These are phyloP conservation scores for Drosophila bunnanda DNA, from an alignment of 2,888 invertebrate genomes.

Conservation along the genomic window DNA sequence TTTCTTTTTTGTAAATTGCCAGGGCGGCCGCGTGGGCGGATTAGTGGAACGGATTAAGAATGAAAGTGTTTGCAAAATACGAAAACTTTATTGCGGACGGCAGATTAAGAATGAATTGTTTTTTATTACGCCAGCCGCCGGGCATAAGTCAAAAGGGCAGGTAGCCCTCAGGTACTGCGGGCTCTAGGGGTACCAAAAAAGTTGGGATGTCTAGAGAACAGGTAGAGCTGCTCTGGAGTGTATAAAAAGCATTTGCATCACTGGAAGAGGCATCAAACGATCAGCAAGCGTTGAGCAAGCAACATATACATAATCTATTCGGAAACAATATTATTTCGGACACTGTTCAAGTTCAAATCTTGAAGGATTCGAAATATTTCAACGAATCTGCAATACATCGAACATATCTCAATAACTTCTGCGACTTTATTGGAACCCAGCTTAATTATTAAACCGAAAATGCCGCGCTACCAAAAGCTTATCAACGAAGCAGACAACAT, in stretches of 20 bases:
- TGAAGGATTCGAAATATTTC: neutral
- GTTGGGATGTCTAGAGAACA: slow-evolving; percentile 16
- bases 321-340: neutral
- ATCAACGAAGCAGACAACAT: slow-evolving; percentile 51
- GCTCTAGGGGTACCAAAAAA: slow-evolving; percentile 22
- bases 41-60: slow-evolving; percentile 73
- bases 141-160: slow-evolving; percentile 62
- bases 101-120: slow-evolving; percentile 80
- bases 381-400: neutral
- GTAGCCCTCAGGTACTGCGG: slow-evolving; percentile 14
- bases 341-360: slow-evolving; percentile 1
- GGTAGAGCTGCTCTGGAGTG: slow-evolving; percentile 6
- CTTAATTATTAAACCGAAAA: slow-evolving; percentile 16
- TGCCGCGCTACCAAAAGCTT: slow-evolving; percentile 66
- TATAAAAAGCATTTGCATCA: slow-evolving; percentile 48
- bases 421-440: neutral
- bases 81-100: slow-evolving; percentile 54
- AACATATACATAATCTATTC: slow-evolving; percentile 31
- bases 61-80: slow-evolving; percentile 77
- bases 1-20: slow-evolving; percentile 33
- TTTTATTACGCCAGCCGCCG: slow-evolving; percentile 61
- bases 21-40: slow-evolving; percentile 46
- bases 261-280: slow-evolving; percentile 51
- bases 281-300: slow-evolving; percentile 34
- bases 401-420: neutral